These are phyloP conservation scores for Danio rerio DNA, from an alignment of 2,113 vertebrate species.

Conservation along the genomic window GRCz12tu NC_133179.1:5906001-5906500, in stretches of 20 bases:
- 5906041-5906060: too few species aligned
- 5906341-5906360: neutral
- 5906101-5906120: too few species aligned
- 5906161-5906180: neutral
- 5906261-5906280: conserved; percentile 36
- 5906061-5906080: too few species aligned
- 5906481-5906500: neutral
- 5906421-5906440: neutral
- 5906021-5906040: too few species aligned
- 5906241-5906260: neutral
- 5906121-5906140: neutral
- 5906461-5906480: neutral
- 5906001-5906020: too few species aligned
- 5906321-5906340: conserved; percentile 30
- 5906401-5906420: conserved; percentile 44
- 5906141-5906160: conserved; percentile 35
- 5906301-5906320: conserved; percentile 3
- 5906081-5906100: too few species aligned
- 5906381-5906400: neutral
- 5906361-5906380: conserved; percentile 45
- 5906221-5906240: neutral
- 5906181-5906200: neutral
- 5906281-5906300: neutral
- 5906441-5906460: neutral
- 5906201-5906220: neutral